Base-by-base conservation (phyloP, 1,140 invertebrate species). In the Hyphantria cunea region DNA sequence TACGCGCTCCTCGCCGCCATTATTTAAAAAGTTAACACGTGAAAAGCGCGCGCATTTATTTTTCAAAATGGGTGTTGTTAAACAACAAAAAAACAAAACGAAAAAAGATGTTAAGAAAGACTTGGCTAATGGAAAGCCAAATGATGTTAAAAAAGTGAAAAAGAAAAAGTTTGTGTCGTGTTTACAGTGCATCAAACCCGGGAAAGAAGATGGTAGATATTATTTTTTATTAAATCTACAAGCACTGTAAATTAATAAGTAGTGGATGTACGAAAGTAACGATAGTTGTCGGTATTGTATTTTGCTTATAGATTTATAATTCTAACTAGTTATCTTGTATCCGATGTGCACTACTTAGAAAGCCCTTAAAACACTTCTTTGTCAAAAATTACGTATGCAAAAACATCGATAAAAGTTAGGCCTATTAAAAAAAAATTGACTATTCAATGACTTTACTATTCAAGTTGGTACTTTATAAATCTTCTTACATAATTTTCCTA, bases 131-230 rank as follows among this genome's bases (percentile, higher is more conserved):
- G 82, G 77, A 13, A 87, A 90, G 75, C 53, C 72, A 14, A 86
- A 83, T 65, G 82, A 79, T 48, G 79, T 85, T 68, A 78, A 62
- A 39, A 89, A 89, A 88, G 83, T 85, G 83, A 90, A 87, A 80
- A 90, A 90, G 80, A 90, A 89, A 82, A 90, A 83, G 68, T 77
- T 74, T 71, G 84, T 90, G 78, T 90, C 87, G 70, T 90, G 87
- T 81, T 88, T 90, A 83, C 87, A 90, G 77, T 90, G 87, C 70
- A 82, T 90, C 77, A 90, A 89, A 73, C 78, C 86, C 6, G 48
- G 48, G 39, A 76, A 76, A 7, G 83, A 89, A 45, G 87, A 90
- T 77, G 87, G 87, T 90, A 88, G 14, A 44, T 47, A 49, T 49
- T 58, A 39, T 49, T 14, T 49, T 49, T 39, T 58, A 34, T 37